phyloP scores from a whole-genome alignment of 2,113 vertebrate species.

The Eretmochelys imbricata region DNA sequence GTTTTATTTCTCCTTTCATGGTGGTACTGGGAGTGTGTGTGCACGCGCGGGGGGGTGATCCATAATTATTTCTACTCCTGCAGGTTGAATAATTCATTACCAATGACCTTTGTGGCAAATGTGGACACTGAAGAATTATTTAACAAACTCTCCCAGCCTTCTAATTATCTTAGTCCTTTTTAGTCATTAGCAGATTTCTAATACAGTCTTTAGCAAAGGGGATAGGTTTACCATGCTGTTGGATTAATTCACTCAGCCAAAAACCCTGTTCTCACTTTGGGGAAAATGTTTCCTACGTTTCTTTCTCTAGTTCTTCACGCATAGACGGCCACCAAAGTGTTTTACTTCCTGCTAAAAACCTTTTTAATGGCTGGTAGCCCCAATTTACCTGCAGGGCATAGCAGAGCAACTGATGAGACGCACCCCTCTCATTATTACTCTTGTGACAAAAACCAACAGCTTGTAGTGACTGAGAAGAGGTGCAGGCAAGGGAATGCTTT shows the following conservation, averaged over 20 bases:
- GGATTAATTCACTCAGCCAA: not conserved
- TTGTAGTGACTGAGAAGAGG: slow-evolving; percentile 35
- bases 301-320: slow-evolving; percentile 53
- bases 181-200: not conserved
- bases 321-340: slow-evolving; percentile 40
- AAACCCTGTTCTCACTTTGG: not conserved
- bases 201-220: not conserved
- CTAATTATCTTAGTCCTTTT: not conserved
- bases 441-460: slow-evolving; percentile 46
- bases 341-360: slow-evolving; percentile 76
- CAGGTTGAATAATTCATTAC: not conserved
- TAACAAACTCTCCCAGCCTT: not conserved
- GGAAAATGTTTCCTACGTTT: slow-evolving; percentile 46
- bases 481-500: not conserved
- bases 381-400: slow-evolving; percentile 79
- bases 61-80: not conserved
- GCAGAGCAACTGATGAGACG: slow-evolving; percentile 58
- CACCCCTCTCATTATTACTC: slow-evolving; percentile 32
- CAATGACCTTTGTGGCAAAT: not conserved
- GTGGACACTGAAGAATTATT: not conserved
- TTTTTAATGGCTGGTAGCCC: slow-evolving; percentile 73
- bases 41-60: not conserved
- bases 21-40: not conserved
- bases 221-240: not conserved
- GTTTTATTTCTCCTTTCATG: not conserved